These are phyloP conservation scores for Drosophila repletoides DNA, from an alignment of 1,140 invertebrate genomes.

Conservation along the genomic window DNA sequence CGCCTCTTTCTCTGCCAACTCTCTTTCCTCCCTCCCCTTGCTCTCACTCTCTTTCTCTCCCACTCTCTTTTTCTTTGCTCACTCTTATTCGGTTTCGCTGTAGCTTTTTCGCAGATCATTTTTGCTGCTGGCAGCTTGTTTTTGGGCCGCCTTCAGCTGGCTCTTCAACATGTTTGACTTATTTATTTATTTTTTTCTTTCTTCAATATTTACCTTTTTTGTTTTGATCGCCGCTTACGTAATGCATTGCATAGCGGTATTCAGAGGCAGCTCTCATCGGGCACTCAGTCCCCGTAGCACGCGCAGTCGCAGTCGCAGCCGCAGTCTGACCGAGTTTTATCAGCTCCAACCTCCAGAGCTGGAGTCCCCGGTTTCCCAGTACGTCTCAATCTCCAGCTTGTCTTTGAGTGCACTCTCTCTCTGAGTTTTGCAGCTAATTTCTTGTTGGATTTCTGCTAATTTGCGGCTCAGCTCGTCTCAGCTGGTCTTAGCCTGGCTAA, in stretches of 20 bases:
- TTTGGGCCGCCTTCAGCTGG: slow-evolving; percentile 28
- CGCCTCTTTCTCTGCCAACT: not conserved
- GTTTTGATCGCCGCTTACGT: slow-evolving; percentile 75
- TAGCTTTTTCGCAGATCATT: slow-evolving; percentile 5
- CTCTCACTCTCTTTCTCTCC: not conserved
- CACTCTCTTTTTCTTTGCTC: not conserved
- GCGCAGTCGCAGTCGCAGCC: not conserved
- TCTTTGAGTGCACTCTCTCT: slow-evolving; percentile 30
- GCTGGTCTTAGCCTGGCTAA: not conserved
- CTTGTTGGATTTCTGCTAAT: slow-evolving; percentile 29
- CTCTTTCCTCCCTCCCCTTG: not conserved
- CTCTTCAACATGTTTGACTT: slow-evolving; percentile 62
- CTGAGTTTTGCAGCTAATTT: slow-evolving; percentile 22
- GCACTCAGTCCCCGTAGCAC: no score
- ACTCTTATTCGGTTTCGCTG: slow-evolving; percentile 8
- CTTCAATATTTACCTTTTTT: slow-evolving; percentile 80
- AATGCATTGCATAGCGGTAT: slow-evolving; percentile 46
- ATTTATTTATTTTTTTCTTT: slow-evolving; percentile 53
- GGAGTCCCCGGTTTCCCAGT: not conserved
- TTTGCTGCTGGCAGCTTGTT: slow-evolving; percentile 2
- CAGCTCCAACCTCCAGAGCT: slow-evolving; percentile 2
- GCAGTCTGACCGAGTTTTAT: slow-evolving; percentile 24
- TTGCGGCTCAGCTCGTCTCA: slow-evolving; percentile 4
- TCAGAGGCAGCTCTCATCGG: slow-evolving; percentile 30
- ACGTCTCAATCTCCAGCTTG: slow-evolving; percentile 8